Base-by-base conservation (phyloP, 2,888 invertebrate species). In the Cephus spinipes region DNA sequence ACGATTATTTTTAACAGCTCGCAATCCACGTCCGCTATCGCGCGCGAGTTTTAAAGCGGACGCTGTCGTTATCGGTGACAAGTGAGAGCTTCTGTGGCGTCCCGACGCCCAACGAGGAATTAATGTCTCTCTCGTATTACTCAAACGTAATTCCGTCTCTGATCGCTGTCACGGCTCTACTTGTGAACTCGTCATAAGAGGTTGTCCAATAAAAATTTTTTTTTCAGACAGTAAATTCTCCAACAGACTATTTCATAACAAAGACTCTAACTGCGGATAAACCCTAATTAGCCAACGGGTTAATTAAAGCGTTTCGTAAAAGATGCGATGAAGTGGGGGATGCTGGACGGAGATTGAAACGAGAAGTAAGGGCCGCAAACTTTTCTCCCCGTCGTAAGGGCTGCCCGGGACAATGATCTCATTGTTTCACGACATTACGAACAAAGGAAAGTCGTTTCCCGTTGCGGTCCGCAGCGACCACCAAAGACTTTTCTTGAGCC, bases 241-340 rank as follows among this genome's bases (percentile, higher is more conserved):
- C 0, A 23, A 55, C 23, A 23, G 40, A 40, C 40, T 6, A 40
- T 40, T 40, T 55, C 23, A 55, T 23, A 23, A 55, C 55, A 23
- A 55, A 23, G 55, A 23, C 23, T 23, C 9, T 1, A 15, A 34
- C 36, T 15, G 11, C 6, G 34, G 12, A 74, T 32, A 40, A 78
- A 15, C 31, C 69, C 73, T 40, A 79, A 84, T 85, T 82, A 85
- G 76, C 12, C 69, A 77, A 79, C 80, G 81, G 81, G 83, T 85
- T 85, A 85, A 85, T 87, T 84, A 85, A 85, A 83, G 82, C 82
- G 81, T 85, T 84, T 77, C 77, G 81, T 82, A 77, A 78, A 79
- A 81, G 73, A 77, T 69, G 55, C 23, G 23, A 55, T 23, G 40
- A 68, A 4, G 73, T 55, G 9, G n/a, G 74, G 11, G 78, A 78